phyloP scores from a whole-genome alignment of 2,113 vertebrate species.

The Canis aureus region DNA sequence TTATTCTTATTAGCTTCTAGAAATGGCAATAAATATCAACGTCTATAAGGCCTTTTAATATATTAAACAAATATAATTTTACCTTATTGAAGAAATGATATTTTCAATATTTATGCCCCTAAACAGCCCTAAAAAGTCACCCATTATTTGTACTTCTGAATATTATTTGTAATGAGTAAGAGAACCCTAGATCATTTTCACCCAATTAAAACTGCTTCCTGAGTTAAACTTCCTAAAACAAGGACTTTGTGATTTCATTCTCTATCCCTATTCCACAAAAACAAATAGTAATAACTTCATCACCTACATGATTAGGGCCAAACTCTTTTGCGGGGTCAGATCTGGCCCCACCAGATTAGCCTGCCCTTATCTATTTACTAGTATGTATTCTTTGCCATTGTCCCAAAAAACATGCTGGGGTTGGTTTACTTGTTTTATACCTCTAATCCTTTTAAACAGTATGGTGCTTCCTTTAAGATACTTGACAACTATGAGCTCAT shows the following conservation, averaged over 20 bases:
- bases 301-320: slow-evolving; percentile 12
- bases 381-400: neutral
- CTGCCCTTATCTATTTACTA: slow-evolving; percentile 13
- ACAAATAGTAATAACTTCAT: neutral
- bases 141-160: slow-evolving; percentile 20
- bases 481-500: slow-evolving; percentile 36
- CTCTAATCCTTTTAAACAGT: slow-evolving; percentile 23
- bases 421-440: slow-evolving; percentile 45
- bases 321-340: slow-evolving; percentile 42
- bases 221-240: slow-evolving; percentile 47
- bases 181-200: slow-evolving; percentile 19
- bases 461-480: slow-evolving; percentile 24
- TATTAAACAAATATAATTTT: slow-evolving; percentile 22
- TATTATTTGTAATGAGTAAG: slow-evolving; percentile 6
- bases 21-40: slow-evolving; percentile 29
- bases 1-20: slow-evolving; percentile 21
- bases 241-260: slow-evolving; percentile 22
- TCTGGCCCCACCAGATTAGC: neutral
- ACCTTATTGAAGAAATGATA: slow-evolving; percentile 24
- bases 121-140: slow-evolving; percentile 48
- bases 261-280: neutral
- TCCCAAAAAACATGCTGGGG: slow-evolving; percentile 15
- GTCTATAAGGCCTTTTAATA: neutral
- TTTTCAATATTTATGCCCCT: slow-evolving; percentile 45
- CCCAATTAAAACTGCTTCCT: slow-evolving; percentile 10